Evolutionary conservation across 2,888 invertebrate genomes (phyloP), one percentile per base, ranked within the genome.

Genomic region (Macrosoma leucophasiata): DNA sequence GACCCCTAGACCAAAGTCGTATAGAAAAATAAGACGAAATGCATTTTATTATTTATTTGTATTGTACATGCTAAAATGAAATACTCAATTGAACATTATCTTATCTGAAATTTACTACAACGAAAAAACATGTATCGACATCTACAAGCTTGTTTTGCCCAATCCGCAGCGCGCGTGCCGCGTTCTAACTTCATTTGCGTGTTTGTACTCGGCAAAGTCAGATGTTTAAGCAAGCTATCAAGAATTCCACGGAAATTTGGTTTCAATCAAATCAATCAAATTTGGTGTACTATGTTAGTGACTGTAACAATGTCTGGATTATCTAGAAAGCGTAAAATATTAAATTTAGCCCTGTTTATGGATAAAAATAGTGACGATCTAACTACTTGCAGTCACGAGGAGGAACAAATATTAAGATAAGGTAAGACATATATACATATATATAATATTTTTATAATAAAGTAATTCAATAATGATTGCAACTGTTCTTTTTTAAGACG

Each of bases 71-170:
- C n/a, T n/a, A n/a, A n/a, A n/a, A n/a, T 21, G 21, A 21, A 21
- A 21, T 21, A 21, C 21, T 21, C 21, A 21, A 21, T 9, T 11
- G 21, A 21, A 21, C 21, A 21, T 21, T 11, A 21, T 21, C 21
- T 21, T 21, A 21, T 21, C 9, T 21, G 6, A 21, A 21, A 21
- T 21, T 9, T 21, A 21, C 6, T 21, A 10, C 21, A 11, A 11
- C 21, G 21, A 21, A 21, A 9, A 21, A 9, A 21, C 21, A 6
- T 9, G 21, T 9, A 21, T 21, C 11, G 21, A 21, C 21, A 21
- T 21, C 10, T 21, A 21, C 21, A 11, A 21, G 21, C 21, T 21
- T 21, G 21, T 21, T 21, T 11, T 21, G 9, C 21, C 9, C 21
- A 21, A 9, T 9, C 9, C 9, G 10, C 9, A 21, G 11, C 21